Percentiles rank a stretch among this genome's conserved stretches.
Conservation (phyloP, 2,797 vertebrate genomes). For the Falco novaeseelandiae region DNA sequence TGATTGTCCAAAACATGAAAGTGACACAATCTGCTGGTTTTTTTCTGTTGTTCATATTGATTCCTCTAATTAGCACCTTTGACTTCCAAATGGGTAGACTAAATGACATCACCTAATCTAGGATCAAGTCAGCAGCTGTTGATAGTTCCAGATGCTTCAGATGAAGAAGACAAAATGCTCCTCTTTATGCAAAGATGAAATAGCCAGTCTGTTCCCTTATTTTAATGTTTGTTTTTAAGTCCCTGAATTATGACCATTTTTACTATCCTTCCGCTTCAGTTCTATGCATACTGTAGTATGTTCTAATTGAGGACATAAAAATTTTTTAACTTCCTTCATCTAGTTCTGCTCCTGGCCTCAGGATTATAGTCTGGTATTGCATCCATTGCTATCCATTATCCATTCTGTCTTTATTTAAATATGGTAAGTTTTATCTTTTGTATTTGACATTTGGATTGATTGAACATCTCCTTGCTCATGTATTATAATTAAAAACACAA, state of each 20-base stretch:
- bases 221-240: background rate
- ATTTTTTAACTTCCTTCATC: background rate
- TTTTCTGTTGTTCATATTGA: background rate
- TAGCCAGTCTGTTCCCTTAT: background rate
- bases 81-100: background rate
- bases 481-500: background rate
- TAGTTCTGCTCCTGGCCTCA: background rate
- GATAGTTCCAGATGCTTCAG: background rate
- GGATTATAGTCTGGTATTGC: background rate
- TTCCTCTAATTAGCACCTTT: background rate
- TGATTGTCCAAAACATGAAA: background rate
- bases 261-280: background rate
- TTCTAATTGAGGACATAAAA: background rate
- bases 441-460: background rate
- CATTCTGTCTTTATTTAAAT: background rate
- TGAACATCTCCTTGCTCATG: background rate
- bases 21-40: background rate
- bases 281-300: background rate
- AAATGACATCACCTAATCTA: background rate
- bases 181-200: background rate
- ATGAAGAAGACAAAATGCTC: background rate
- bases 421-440: background rate
- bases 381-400: background rate
- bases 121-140: background rate
- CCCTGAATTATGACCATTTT: background rate